A percentile compares a stretch with the other conserved stretches of the same genome.
phyloP scores from a whole-genome alignment of 2,113 vertebrate genomes.

The Microtus ochrogaster region DNA sequence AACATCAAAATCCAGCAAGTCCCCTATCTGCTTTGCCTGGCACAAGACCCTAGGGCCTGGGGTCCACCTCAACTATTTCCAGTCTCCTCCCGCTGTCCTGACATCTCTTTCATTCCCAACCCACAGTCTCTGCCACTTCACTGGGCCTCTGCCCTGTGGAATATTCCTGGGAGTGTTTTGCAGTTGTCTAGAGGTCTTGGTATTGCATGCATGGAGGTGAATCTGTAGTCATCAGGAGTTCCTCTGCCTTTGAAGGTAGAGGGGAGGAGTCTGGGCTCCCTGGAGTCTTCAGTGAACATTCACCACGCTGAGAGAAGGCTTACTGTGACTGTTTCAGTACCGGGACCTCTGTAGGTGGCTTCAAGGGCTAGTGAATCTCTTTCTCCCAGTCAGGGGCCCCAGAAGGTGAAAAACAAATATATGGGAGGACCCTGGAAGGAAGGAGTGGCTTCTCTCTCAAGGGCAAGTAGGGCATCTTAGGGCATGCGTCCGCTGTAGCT shows the following conservation, averaged over 20 bases:
- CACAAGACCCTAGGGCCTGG: not conserved
- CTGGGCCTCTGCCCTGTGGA: not conserved
- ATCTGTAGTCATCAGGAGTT: too few species aligned
- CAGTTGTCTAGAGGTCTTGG: not conserved
- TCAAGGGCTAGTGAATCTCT: not conserved
- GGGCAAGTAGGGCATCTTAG: not conserved
- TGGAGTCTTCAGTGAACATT: not conserved
- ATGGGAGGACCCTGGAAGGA: not conserved
- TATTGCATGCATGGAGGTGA: not conserved
- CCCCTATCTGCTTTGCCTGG: not conserved
- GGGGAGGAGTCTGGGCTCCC: not conserved
- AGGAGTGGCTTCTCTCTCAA: not conserved
- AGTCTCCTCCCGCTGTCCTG: not conserved
- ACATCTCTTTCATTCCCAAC: too few species aligned
- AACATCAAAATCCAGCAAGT: not conserved
- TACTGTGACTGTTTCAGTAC: not conserved
- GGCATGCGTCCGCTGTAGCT: not conserved
- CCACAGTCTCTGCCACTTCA: not conserved
- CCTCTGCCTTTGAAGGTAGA: not conserved
- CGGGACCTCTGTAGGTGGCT: not conserved
- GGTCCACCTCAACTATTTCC: not conserved
- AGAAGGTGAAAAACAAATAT: not conserved
- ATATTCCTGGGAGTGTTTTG: not conserved
- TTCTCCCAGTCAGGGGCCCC: not conserved
- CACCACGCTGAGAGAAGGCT: not conserved